These are phyloP conservation scores for Falcaria lacertinaria DNA, from an alignment of 2,888 invertebrate genomes.

Conservation along the genomic window DNA sequence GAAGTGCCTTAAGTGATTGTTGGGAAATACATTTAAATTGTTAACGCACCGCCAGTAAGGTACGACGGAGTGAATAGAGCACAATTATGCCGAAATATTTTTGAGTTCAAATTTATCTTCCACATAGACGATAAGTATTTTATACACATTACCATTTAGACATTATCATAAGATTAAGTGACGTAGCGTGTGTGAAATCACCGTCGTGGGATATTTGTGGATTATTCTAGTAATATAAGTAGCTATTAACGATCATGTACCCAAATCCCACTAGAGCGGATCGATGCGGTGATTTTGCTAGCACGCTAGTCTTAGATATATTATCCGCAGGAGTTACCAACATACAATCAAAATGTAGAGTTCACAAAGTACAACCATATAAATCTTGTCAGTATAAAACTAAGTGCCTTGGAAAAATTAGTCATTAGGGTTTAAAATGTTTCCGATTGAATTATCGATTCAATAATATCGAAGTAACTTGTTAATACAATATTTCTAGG, in stretches of 20 bases:
- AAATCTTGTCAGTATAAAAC: conserved; percentile 72
- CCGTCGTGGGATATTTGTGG: conserved; percentile 29
- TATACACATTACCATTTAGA: conserved; percentile 77
- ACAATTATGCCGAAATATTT: conserved; percentile 42
- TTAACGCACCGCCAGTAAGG: conserved; percentile 56
- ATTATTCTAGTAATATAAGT: neutral
- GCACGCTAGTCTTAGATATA: conserved; percentile 49
- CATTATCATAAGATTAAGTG: conserved; percentile 56
- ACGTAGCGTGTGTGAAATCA: conserved; percentile 42
- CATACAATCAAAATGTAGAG: conserved; percentile 74
- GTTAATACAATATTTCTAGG: conserved; percentile 53
- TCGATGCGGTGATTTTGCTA: conserved; percentile 44
- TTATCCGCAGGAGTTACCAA: conserved; percentile 73
- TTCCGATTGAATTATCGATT: conserved; percentile 41
- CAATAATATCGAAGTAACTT: too few relatives aligned
- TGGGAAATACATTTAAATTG: conserved; percentile 36
- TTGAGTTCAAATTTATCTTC: conserved; percentile 64
- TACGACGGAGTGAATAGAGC: conserved; percentile 29
- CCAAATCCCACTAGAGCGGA: conserved; percentile 6
- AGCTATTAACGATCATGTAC: conserved; percentile 2
- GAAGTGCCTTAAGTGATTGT: conserved; percentile 63
- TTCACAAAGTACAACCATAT: conserved; percentile 71
- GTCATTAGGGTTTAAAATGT: conserved; percentile 74
- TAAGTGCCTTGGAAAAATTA: conserved; percentile 76
- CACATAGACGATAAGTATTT: conserved; percentile 68